Base-by-base conservation (phyloP, 2,888 invertebrate species). In the Seira sanloemensis region DNA sequence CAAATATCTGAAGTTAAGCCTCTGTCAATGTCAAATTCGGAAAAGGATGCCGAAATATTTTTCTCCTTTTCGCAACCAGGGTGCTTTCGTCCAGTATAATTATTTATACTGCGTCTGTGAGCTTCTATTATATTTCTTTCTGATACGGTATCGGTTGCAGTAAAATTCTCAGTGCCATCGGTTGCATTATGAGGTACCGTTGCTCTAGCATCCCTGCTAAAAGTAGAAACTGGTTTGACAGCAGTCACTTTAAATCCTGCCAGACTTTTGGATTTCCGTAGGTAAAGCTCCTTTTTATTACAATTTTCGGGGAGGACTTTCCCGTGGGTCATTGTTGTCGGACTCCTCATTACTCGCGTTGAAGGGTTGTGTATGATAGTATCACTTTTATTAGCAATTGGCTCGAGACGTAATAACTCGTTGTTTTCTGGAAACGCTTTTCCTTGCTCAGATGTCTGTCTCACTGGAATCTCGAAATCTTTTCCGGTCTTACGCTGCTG, bases 241-340 rank as follows among this genome's bases (percentile, higher is more conserved):
- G 78, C 46, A 78, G 46, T 24, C 79, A 54, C 67, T 67, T 66
- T 78, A 26, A 72, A 23, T 24, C 73, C 79, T 21, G 66, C 25
- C 27, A 79, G n/a, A 16, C 73, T 79, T 50, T 58, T 18, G 4
- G 73, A 67, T 79, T 72, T 67, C 67, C 5, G 19, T 16, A 5
- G 66, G 62, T 19, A n/a, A 78, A 58, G 18, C n/a, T 65, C 19
- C 27, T 26, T 25, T 78, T 72, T 72, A 16, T 23, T 26, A 25
- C 69, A 19, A 26, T 23, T 71, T 46, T 19, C 50, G 7, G 7
- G n/a, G n/a, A 58, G 58, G 37, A 37, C 37, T 12, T 37, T 37
- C 7, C n/a, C n/a, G 58, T 58, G 9, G 16, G 2, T 58, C n/a
- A 18, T 58, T n/a, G 2, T 58, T 58, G 58, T 37, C 37, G 37